These are phyloP conservation scores for Corynorhinus townsendii DNA, from an alignment of 2,113 vertebrate species.

Conservation along the genomic window DNA sequence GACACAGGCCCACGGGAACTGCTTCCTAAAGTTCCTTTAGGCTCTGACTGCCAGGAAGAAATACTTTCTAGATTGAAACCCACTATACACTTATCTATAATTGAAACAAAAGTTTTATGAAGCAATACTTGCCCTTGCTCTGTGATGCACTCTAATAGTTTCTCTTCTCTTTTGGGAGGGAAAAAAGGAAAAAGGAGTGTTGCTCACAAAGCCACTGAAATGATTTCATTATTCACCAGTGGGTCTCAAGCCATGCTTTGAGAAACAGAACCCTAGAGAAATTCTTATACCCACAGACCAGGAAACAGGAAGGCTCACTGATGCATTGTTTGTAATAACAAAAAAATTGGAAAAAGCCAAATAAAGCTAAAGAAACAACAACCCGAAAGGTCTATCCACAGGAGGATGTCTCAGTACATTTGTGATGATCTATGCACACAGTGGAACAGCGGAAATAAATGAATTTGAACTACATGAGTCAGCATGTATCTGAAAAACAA, in stretches of 20 bases:
- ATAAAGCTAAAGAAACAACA: not conserved
- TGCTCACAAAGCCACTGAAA: slow-evolving; percentile 24
- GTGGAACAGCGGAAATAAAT: not conserved
- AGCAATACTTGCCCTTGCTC: not conserved
- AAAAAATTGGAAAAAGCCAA: not conserved
- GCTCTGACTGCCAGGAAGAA: not conserved
- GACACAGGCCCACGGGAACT: not conserved
- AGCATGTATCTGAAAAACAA: not conserved
- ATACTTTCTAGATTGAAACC: not conserved
- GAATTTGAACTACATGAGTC: not conserved
- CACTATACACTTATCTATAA: slow-evolving; percentile 12
- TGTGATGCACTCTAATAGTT: not conserved
- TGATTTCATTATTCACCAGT: slow-evolving; percentile 17
- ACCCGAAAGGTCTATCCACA: not conserved
- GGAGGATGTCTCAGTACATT: not conserved
- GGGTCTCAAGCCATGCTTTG: not conserved
- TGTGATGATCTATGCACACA: not conserved
- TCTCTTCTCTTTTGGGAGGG: not conserved
- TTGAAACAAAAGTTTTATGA: slow-evolving; percentile 52
- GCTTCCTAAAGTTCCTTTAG: not conserved
- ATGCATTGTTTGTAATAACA: slow-evolving; percentile 31
- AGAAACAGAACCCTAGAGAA: slow-evolving; percentile 1
- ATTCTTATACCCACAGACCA: not conserved
- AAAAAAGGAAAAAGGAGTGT: not conserved
- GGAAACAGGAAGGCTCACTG: not conserved